phyloP scores from a whole-genome alignment of 1,140 invertebrate species.

The Formica selysi region DNA sequence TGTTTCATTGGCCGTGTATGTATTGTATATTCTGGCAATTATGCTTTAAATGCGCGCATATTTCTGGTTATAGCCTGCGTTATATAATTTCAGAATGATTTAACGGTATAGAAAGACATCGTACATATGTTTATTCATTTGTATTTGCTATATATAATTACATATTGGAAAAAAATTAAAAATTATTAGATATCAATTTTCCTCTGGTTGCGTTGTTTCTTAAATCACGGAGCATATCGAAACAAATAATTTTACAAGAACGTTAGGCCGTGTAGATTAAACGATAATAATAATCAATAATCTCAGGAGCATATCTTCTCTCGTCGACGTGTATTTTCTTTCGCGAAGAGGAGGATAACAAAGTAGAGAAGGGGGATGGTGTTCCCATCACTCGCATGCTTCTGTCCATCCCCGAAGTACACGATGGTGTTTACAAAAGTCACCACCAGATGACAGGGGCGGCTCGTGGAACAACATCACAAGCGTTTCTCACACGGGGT shows the following conservation, averaged over 20 bases:
- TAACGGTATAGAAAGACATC: background rate
- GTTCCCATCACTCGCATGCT: conserved; percentile 58
- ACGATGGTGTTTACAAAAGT: conserved; percentile 84
- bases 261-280: background rate
- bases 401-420: conserved; percentile 64
- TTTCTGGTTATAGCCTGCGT: conserved; percentile 37
- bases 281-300: background rate
- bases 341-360: conserved; percentile 18
- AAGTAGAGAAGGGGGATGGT: conserved; percentile 12
- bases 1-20: conserved; percentile 57
- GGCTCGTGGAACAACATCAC: conserved; percentile 73
- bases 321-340: background rate
- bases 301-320: background rate
- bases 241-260: background rate
- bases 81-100: conserved; percentile 23
- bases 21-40: conserved; percentile 67
- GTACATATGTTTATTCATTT: background rate
- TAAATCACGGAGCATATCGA: background rate
- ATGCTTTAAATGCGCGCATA: conserved; percentile 62
- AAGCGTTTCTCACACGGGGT: conserved; percentile 82
- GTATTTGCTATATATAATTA: too few species aligned
- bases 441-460: conserved; percentile 85
- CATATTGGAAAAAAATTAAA: background rate
- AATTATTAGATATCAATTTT: background rate
- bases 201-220: background rate